Percentiles rank a stretch among this genome's conserved stretches.
Conservation (phyloP, 2,797 vertebrate genomes). For the Eupleurogrammus muticus region DNA sequence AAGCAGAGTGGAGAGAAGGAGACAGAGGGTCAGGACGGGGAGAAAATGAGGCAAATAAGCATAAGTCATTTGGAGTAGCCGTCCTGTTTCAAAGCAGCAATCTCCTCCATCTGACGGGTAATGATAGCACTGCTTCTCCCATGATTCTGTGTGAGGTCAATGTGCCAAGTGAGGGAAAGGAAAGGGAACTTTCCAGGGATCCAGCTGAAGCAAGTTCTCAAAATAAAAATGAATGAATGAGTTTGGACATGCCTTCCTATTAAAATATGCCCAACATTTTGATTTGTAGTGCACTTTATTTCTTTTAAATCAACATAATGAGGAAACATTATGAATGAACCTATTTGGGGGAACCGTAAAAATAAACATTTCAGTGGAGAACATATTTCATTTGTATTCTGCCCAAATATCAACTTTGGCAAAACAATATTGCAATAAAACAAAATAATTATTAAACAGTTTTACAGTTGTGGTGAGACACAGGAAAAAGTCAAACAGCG, state of each 20-base stretch:
- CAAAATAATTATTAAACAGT: background rate
- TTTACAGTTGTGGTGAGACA: background rate
- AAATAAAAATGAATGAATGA: background rate
- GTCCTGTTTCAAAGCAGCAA: conserved; percentile 58
- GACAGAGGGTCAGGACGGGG: conserved; percentile 24
- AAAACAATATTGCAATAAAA: background rate
- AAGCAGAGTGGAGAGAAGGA: conserved; percentile 33
- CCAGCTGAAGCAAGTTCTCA: conserved; percentile 6
- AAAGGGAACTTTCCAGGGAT: conserved; percentile 8
- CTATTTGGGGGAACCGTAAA: background rate
- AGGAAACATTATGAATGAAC: background rate
- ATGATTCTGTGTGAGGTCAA: conserved; percentile 24
- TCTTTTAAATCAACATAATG: background rate
- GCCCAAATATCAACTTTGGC: background rate
- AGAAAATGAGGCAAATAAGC: conserved; percentile 48
- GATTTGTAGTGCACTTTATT: too few species aligned
- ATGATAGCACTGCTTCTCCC: conserved; percentile 36
- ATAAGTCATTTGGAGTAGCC: conserved; percentile 55
- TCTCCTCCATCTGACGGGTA: conserved; percentile 60
- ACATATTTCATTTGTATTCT: conserved; percentile 1
- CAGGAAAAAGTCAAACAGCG: too few species aligned
- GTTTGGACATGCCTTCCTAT: background rate
- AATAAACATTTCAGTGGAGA: background rate
- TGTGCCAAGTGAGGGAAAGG: background rate
- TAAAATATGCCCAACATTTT: background rate